Percentiles rank a stretch among this genome's conserved stretches.
Conservation (phyloP, 2,888 invertebrate species). For the Neuroscelio doddi region DNA sequence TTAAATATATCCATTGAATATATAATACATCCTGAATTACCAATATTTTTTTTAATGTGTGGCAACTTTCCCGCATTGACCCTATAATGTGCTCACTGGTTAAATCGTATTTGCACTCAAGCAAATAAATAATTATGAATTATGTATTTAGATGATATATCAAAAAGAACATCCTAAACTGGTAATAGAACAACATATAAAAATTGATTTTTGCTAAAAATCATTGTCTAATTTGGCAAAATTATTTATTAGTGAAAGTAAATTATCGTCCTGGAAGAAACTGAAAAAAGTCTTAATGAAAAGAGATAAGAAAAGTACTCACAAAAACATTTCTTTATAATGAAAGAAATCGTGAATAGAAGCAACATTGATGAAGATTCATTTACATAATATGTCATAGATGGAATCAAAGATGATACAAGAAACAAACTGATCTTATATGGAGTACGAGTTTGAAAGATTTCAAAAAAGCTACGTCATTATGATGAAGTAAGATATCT, state of each 20-base stretch:
- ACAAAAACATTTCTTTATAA: conserved; percentile 37
- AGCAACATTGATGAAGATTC: conserved; percentile 22
- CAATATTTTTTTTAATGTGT: too few species aligned
- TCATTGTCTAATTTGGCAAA: conserved; percentile 10
- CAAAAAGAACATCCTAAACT: too few species aligned
- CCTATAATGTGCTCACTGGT: too few species aligned
- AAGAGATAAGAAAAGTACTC: conserved; percentile 26
- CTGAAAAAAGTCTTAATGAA: conserved; percentile 6
- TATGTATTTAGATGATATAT: too few species aligned
- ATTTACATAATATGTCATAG: conserved; percentile 36
- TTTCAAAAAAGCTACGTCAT: conserved; percentile 18
- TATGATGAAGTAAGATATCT: conserved; percentile 8
- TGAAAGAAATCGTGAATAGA: conserved; percentile 36
- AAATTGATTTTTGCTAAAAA: conserved; percentile 26
- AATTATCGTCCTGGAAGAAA: conserved; percentile 3
- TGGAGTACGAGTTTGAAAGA: conserved; percentile 17
- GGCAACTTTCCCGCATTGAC: too few species aligned
- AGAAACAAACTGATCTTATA: conserved; percentile 23
- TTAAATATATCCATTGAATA: too few species aligned
- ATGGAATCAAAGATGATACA: conserved; percentile 30
- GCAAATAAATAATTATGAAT: too few species aligned
- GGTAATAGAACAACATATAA: conserved; percentile 16
- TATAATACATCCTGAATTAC: too few species aligned
- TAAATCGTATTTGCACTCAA: too few species aligned
- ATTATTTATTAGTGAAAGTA: conserved; percentile 17